Conservation (phyloP, 2,888 invertebrate genomes). For the Miltochrista miniata region DNA sequence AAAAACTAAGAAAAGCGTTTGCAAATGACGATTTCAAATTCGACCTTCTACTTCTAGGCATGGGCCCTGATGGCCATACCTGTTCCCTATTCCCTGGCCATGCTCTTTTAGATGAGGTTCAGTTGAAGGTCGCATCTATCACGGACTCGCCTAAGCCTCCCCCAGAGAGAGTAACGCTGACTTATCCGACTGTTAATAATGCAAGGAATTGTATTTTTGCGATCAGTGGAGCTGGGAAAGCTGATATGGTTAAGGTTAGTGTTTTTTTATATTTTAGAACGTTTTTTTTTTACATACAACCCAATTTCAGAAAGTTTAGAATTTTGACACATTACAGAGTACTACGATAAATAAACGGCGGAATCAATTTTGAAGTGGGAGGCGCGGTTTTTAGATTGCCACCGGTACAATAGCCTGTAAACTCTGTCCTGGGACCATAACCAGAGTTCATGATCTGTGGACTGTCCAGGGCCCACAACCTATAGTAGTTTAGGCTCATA, state of each 20-base stretch:
- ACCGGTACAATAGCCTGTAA: no score
- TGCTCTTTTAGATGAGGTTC: conserved; percentile 83
- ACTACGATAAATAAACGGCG: no score
- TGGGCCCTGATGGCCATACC: conserved; percentile 99
- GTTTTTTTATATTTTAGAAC: no score
- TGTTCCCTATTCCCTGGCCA: conserved; percentile 97
- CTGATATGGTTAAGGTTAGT: conserved; percentile 92
- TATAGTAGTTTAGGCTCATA: no score
- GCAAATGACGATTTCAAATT: conserved; percentile 84
- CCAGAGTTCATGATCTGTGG: no score
- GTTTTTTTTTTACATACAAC: no score
- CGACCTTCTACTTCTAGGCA: conserved; percentile 95
- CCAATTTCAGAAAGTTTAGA: no score
- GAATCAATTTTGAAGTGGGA: no score
- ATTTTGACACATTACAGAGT: no score
- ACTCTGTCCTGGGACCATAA: no score
- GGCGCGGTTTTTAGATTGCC: no score
- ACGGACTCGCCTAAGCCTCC: conserved; percentile 98
- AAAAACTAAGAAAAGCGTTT: conserved; percentile 86
- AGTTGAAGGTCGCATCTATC: conserved; percentile 90
- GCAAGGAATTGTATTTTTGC: conserved; percentile 93
- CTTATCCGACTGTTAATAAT: conserved; percentile 94
- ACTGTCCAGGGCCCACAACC: no score
- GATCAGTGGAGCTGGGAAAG: conserved; percentile 92
- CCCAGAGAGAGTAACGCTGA: conserved; percentile 94